Conservation (phyloP, 37 sponge, comb jelly and placozoan species). For the Halichondria panicea region DNA sequence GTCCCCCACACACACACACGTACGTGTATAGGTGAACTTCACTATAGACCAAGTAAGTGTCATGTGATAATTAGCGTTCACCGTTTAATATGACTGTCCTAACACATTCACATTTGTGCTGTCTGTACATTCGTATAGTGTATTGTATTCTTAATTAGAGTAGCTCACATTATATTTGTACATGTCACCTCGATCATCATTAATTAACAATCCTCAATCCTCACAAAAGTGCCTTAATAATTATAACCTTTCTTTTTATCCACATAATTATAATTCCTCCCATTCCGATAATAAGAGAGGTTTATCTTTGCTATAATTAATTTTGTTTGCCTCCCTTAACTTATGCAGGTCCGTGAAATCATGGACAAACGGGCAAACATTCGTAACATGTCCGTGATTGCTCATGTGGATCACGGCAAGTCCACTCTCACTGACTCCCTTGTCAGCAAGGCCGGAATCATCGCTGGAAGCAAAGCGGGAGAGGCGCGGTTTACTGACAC, state of each 20-base stretch:
- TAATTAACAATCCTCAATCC: not conserved
- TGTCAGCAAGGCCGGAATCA: conserved; percentile 99
- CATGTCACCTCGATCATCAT: not conserved
- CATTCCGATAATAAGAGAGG: not conserved
- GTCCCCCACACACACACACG: conserved; percentile 11
- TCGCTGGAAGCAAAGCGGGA: conserved; percentile 90
- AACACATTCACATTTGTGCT: too few species aligned
- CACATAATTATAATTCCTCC: not conserved
- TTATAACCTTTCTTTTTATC: not conserved
- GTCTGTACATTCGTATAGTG: too few species aligned
- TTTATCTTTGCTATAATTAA: not conserved
- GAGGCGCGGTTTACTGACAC: conserved; percentile 98
- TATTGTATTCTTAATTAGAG: too few species aligned
- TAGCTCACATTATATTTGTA: not conserved
- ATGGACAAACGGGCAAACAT: conserved; percentile 99
- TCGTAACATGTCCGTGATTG: conserved; percentile 99
- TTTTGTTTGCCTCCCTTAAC: not conserved
- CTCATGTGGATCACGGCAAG: conserved; percentile 99
- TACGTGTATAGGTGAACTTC: conserved; percentile 81
- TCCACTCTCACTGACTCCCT: conserved; percentile 98
- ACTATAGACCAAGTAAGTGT: conserved; percentile 88
- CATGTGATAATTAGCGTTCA: not conserved
- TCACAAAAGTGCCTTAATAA: not conserved
- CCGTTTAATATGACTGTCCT: too few species aligned
- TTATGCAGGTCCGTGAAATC: conserved; percentile 88